phyloP scores from a whole-genome alignment of 2,797 vertebrate genomes.

The Taenioides sp. region DNA sequence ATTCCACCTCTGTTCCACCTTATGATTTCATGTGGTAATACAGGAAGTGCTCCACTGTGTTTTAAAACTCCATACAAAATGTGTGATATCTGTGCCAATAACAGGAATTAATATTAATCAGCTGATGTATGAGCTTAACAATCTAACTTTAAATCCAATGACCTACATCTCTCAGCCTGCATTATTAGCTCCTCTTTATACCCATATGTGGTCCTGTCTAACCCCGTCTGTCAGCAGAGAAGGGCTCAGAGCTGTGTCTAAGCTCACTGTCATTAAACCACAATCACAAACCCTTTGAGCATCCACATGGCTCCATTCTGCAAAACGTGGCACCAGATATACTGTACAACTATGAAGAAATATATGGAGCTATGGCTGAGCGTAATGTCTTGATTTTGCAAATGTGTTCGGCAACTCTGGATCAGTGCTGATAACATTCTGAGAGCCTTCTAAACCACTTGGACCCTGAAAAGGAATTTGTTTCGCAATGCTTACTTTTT shows the following conservation, averaged over 20 bases:
- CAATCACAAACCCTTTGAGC: conserved; percentile 55
- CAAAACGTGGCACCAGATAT: conserved; percentile 34
- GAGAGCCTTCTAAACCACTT: conserved; percentile 24
- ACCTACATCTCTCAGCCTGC: not conserved
- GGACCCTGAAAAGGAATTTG: conserved; percentile 37
- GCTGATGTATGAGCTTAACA: no score
- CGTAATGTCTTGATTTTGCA: conserved; percentile 41
- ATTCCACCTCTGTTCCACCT: no score
- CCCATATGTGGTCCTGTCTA: conserved; percentile 8
- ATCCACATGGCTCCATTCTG: conserved; percentile 48
- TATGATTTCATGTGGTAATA: no score
- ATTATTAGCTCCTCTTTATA: conserved; percentile 21
- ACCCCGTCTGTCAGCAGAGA: conserved; percentile 22
- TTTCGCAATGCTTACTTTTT: conserved; percentile 25
- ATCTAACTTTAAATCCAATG: not conserved
- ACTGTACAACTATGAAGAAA: not conserved
- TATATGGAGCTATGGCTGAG: conserved; percentile 44
- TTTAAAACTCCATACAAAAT: no score
- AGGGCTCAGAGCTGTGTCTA: conserved; percentile 31
- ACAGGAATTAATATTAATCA: not conserved
- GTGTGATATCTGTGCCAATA: not conserved
- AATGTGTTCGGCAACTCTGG: conserved; percentile 40
- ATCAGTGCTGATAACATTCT: conserved; percentile 30
- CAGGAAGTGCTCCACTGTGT: no score
- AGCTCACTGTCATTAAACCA: conserved; percentile 53